Evolutionary conservation across 2,797 vertebrate species (phyloP).

Genomic region (Spea hammondii): DNA sequence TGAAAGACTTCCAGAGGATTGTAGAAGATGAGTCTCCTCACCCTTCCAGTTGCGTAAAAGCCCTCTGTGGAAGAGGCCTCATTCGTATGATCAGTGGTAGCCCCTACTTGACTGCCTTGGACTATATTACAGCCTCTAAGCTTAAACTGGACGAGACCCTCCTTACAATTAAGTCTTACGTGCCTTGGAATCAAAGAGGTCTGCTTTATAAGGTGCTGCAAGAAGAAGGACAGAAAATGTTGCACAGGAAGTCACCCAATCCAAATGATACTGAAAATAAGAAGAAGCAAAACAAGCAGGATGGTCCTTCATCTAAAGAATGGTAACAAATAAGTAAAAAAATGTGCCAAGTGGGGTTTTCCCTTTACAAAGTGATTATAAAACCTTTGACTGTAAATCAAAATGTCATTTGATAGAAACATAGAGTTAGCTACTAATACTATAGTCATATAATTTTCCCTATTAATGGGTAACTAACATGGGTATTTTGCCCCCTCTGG

Average conservation of each 20-base stretch:
- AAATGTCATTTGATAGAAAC: background rate
- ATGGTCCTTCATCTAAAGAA: constrained; percentile 58
- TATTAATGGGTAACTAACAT: too few relatives aligned
- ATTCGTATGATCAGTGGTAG: constrained; percentile 76
- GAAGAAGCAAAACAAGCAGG: constrained; percentile 40
- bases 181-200: constrained; percentile 92
- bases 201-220: constrained; percentile 83
- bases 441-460: too few relatives aligned
- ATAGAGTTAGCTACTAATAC: too few relatives aligned
- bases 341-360: background rate
- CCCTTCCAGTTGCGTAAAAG: constrained; percentile 83
- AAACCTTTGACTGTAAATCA: background rate
- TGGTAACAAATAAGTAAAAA: constrained; percentile 63
- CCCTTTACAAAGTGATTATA: background rate
- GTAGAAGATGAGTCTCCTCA: constrained; percentile 82
- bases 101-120: constrained; percentile 81
- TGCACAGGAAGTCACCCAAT: constrained; percentile 65
- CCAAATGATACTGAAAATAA: background rate
- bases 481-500: too few relatives aligned
- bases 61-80: constrained; percentile 88
- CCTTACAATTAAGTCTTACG: constrained; percentile 80
- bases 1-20: constrained; percentile 86
- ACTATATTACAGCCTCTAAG: constrained; percentile 88
- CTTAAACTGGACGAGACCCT: constrained; percentile 81
- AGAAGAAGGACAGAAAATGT: constrained; percentile 84